These are phyloP conservation scores for Meda fulgida DNA, from an alignment of 2,797 vertebrate species.

Conservation along the genomic window DNA sequence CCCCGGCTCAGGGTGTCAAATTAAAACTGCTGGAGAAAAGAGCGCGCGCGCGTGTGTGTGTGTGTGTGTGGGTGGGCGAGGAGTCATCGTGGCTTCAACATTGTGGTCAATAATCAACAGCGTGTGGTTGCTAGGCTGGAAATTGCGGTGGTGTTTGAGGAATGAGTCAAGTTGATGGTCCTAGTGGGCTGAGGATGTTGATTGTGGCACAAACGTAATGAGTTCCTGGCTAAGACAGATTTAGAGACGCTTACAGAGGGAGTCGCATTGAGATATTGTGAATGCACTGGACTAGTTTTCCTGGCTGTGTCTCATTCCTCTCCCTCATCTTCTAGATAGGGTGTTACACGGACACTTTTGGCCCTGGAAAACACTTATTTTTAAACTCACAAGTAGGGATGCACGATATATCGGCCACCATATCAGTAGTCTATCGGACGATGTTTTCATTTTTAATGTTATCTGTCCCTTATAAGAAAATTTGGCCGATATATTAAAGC, in stretches of 20 bases:
- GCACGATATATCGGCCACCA: too few relatives aligned
- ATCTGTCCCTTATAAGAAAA: too few relatives aligned
- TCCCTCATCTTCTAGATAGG: not conserved
- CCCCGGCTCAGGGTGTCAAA: constrained; percentile 83
- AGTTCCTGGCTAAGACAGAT: constrained; percentile 12
- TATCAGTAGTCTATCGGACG: too few relatives aligned
- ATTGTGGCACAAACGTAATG: constrained; percentile 26
- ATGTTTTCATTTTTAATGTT: too few relatives aligned
- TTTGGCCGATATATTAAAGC: too few relatives aligned
- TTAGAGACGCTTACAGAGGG: constrained; percentile 10
- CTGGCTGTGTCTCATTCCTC: not conserved
- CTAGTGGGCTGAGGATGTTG: constrained; percentile 29
- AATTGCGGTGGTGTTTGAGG: constrained; percentile 25
- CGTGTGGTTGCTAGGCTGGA: constrained; percentile 41
- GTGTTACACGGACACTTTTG: not conserved
- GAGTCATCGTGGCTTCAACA: constrained; percentile 45
- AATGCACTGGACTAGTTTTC: not conserved
- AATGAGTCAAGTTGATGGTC: constrained; percentile 46
- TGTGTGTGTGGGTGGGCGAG: constrained; percentile 34
- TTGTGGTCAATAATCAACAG: constrained; percentile 55
- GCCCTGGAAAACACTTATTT: not conserved
- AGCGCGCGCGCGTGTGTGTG: constrained; percentile 9
- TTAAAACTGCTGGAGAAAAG: constrained; percentile 75
- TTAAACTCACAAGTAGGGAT: not conserved
- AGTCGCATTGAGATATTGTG: not conserved